phyloP scores from a whole-genome alignment of 2,113 vertebrate genomes.

The Muntiacus muntjak region DNA sequence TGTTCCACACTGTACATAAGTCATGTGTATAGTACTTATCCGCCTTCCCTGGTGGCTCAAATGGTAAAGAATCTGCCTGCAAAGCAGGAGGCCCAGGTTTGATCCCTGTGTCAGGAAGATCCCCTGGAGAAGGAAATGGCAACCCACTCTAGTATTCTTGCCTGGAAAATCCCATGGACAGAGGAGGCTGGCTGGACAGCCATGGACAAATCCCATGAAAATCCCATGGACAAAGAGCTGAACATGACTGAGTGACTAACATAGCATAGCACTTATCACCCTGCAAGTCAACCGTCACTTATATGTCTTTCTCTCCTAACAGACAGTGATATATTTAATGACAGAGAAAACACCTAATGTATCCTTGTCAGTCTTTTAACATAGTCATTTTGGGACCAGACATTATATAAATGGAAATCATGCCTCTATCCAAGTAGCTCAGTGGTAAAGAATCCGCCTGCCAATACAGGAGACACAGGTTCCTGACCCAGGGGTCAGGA shows the following conservation, averaged over 20 bases:
- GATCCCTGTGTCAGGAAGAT: neutral
- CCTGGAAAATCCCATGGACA: neutral
- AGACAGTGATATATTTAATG: neutral
- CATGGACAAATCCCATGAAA: neutral
- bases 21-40: neutral
- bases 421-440: neutral
- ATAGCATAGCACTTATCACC: neutral
- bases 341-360: neutral
- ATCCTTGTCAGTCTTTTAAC: neutral
- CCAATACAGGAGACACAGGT: neutral
- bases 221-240: neutral
- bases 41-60: neutral
- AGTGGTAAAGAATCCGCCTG: neutral
- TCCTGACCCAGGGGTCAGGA: neutral
- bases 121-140: neutral
- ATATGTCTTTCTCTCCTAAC: neutral
- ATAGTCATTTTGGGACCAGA: neutral
- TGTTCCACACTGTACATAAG: neutral
- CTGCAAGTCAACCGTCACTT: neutral
- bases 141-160: neutral
- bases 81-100: neutral
- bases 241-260: neutral
- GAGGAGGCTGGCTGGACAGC: neutral
- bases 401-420: neutral
- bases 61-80: neutral